Percentiles rank a stretch among this genome's conserved stretches.
Evolutionary conservation across 2,113 vertebrate genomes (phyloP).

Genomic region (Hepsetus odoe): DNA sequence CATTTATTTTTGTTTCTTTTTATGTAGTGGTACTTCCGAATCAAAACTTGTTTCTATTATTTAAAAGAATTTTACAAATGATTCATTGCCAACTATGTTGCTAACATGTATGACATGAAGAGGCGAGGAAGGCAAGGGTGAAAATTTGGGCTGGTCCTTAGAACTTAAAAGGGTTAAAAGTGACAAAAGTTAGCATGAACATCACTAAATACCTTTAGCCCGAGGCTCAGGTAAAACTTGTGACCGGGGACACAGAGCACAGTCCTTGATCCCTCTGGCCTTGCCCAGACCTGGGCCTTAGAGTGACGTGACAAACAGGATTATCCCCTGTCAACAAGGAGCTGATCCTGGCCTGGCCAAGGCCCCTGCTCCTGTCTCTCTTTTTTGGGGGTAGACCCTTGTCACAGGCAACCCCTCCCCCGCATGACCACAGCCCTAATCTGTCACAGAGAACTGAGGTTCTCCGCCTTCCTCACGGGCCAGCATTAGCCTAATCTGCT

Average conservation of each 20-base stretch:
- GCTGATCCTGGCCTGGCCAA: slow-evolving; percentile 74
- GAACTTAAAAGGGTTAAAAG: background rate
- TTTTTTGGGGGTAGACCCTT: slow-evolving; percentile 51
- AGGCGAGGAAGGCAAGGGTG: background rate
- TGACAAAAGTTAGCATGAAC: background rate
- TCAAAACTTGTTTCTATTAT: too few species aligned
- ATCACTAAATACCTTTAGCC: slow-evolving; percentile 12
- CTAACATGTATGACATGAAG: background rate
- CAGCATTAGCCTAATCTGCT: slow-evolving; percentile 84
- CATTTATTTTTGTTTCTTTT: too few species aligned
- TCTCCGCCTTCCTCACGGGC: slow-evolving; percentile 64
- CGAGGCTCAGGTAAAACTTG: slow-evolving; percentile 7
- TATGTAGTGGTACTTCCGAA: too few species aligned
- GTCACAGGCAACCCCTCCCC: slow-evolving; percentile 18
- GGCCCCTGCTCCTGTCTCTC: slow-evolving; percentile 58
- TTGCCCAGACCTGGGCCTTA: slow-evolving; percentile 65
- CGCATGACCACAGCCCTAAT: slow-evolving; percentile 76
- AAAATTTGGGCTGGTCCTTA: background rate
- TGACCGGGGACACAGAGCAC: slow-evolving; percentile 27
- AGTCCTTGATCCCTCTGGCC: slow-evolving; percentile 40
- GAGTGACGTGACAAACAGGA: slow-evolving; percentile 79
- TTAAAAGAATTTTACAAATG: background rate
- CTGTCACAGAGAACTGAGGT: slow-evolving; percentile 75
- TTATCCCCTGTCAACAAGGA: slow-evolving; percentile 80
- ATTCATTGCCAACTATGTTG: background rate